A percentile compares a stretch with the other conserved stretches of the same genome.
Evolutionary conservation across 1,140 invertebrate species (phyloP).

Genomic region (Ladona fulva): DNA sequence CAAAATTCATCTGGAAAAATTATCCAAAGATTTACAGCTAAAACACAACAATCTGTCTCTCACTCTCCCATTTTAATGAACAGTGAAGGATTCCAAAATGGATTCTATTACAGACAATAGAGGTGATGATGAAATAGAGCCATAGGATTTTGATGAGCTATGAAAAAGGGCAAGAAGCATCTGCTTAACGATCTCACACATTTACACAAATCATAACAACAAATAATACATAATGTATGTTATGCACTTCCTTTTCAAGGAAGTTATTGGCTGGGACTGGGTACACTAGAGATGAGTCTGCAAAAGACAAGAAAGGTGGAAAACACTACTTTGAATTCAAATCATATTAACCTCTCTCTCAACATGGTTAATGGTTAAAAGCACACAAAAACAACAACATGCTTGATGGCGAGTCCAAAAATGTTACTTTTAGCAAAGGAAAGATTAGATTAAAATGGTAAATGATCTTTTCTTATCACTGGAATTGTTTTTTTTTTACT

Average conservation of each 20-base stretch:
- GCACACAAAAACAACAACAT: no score
- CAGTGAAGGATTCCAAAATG: not conserved
- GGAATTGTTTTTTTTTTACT: no score
- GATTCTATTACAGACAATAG: not conserved
- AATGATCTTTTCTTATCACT: no score
- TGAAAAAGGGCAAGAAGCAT: not conserved
- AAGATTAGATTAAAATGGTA: no score
- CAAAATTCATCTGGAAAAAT: not conserved
- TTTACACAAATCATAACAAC: not conserved
- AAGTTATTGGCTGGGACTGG: not conserved
- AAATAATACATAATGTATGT: not conserved
- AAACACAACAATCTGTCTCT: not conserved
- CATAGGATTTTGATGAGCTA: not conserved
- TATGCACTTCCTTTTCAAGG: slow-evolving; percentile 4
- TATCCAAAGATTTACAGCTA: not conserved
- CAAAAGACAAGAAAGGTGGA: slow-evolving; percentile 1
- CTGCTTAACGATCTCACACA: not conserved
- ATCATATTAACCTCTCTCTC: not conserved
- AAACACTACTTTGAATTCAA: not conserved
- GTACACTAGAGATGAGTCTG: not conserved
- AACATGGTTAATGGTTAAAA: no score
- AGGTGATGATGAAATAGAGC: not conserved
- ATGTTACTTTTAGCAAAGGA: no score
- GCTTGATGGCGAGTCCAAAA: no score
- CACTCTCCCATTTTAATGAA: not conserved